phyloP scores from a whole-genome alignment of 2,113 vertebrate genomes.

The Trichomycterus rosablanca region DNA sequence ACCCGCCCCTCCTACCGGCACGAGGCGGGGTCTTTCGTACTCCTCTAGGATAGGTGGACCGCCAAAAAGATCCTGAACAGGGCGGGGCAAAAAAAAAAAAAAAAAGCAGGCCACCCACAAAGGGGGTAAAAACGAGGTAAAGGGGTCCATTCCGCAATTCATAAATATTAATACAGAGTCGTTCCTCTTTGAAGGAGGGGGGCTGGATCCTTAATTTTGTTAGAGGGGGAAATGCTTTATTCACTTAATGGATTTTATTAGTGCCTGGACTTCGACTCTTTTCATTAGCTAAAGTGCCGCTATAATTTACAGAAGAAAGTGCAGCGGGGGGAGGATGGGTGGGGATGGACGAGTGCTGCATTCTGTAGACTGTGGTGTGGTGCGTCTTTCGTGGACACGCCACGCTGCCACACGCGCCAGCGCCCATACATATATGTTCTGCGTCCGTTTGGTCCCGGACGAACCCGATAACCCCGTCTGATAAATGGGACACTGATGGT shows the following conservation, averaged over 20 bases:
- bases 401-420: constrained; percentile 16
- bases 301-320: constrained; percentile 76
- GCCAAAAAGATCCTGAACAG: constrained; percentile 59
- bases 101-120: constrained; percentile 48
- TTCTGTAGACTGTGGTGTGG: constrained; percentile 10
- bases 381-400: constrained; percentile 3
- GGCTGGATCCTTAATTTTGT: constrained; percentile 80
- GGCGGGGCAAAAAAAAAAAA: constrained; percentile 50
- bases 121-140: constrained; percentile 48
- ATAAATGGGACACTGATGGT: constrained; percentile 1
- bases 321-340: constrained; percentile 36
- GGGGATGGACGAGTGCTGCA: constrained; percentile 37
- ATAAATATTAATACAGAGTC: constrained; percentile 81
- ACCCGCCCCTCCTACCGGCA: constrained; percentile 63
- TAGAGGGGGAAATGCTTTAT: constrained; percentile 80
- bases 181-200: constrained; percentile 62
- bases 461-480: constrained; percentile 33
- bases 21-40: constrained; percentile 59
- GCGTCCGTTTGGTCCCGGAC: constrained; percentile 31
- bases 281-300: constrained; percentile 84
- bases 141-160: constrained; percentile 69
- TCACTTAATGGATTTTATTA: constrained; percentile 84
- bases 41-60: constrained; percentile 70
- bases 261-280: constrained; percentile 76
- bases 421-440: constrained; percentile 18